Percentiles rank a stretch among this genome's conserved stretches.
Evolutionary conservation across 2,113 vertebrate genomes (phyloP).

Genomic region (Opisthocomus hoazin): DNA sequence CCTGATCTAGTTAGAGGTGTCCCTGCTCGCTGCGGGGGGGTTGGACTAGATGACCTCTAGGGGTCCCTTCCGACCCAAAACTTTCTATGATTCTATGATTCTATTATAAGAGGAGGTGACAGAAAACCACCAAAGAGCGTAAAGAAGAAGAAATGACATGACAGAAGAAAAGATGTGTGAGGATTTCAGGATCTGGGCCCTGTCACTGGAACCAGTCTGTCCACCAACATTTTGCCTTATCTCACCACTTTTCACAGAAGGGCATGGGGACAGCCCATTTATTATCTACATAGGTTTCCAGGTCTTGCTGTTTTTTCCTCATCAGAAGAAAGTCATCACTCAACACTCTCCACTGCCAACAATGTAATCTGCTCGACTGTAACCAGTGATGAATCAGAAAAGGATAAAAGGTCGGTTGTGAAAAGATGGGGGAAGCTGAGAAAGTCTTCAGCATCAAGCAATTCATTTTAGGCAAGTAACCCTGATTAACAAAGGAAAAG

Average conservation of each 20-base stretch:
- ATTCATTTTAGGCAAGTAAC: slow-evolving; percentile 20
- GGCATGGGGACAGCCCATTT: neutral
- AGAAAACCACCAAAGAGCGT: neutral
- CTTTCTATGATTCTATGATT: no score
- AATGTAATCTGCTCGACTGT: neutral
- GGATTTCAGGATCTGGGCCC: neutral
- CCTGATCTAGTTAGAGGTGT: no score
- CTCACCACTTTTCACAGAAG: neutral
- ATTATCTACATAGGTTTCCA: neutral
- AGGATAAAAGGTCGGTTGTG: neutral
- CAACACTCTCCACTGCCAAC: neutral
- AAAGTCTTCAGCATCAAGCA: slow-evolving; percentile 8
- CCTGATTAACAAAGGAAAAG: neutral
- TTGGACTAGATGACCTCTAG: no score
- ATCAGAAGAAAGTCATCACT: neutral
- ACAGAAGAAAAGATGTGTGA: neutral
- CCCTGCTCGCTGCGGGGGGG: no score
- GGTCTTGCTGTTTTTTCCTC: neutral
- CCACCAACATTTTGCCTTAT: neutral
- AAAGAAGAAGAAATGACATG: neutral
- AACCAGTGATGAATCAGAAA: slow-evolving; percentile 23
- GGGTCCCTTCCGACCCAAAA: no score
- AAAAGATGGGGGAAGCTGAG: neutral
- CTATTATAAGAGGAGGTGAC: no score
- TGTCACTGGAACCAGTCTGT: neutral